These are phyloP conservation scores for Lepilemur septentrionalis DNA, from an alignment of 2,797 vertebrate genomes.

Conservation along the genomic window DNA sequence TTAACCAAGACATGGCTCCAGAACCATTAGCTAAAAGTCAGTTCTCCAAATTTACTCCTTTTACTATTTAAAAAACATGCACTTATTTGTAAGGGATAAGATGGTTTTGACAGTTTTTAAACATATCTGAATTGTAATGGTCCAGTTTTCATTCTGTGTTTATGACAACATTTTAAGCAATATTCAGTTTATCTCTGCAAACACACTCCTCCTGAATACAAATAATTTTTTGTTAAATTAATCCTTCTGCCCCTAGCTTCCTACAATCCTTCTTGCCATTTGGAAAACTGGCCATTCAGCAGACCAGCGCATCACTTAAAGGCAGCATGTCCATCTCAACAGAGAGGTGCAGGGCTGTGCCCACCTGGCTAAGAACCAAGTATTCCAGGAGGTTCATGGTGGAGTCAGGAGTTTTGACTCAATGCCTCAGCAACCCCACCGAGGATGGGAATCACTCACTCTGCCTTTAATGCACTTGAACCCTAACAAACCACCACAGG, in stretches of 20 bases:
- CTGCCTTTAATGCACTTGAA: background rate
- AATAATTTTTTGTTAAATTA: background rate
- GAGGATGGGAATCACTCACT: too few relatives aligned
- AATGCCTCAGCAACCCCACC: background rate
- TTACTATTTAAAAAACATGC: background rate
- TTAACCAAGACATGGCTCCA: background rate
- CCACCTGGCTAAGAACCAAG: background rate
- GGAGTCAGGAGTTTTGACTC: background rate
- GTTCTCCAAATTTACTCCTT: background rate
- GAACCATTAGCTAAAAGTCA: background rate
- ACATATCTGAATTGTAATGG: background rate
- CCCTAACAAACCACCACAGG: rapidly evolving
- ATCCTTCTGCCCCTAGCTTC: background rate
- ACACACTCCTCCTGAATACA: background rate
- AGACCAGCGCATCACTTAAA: background rate
- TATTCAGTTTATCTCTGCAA: background rate
- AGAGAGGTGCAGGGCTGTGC: background rate
- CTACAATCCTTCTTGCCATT: background rate
- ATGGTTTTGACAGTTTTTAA: background rate
- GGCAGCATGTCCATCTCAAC: background rate
- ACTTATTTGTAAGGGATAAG: background rate
- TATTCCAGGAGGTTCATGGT: background rate
- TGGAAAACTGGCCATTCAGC: background rate
- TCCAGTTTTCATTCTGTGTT: background rate
- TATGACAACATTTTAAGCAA: background rate